Base-by-base conservation (phyloP, 2,888 invertebrate genomes). In the Hemicrepidius hirtus region DNA sequence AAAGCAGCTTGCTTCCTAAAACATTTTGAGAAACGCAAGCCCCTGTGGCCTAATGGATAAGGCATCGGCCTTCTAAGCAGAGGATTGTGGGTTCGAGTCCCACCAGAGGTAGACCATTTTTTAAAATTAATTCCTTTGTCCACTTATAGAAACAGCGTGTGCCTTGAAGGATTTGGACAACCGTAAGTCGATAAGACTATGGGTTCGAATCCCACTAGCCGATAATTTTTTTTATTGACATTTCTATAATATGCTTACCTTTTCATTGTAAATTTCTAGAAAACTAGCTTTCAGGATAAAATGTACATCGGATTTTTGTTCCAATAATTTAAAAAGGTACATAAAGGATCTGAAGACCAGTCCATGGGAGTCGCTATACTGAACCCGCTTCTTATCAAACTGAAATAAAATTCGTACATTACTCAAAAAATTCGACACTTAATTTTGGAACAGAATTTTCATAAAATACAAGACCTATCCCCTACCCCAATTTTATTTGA, bases 231-330 rank as follows among this genome's bases (percentile, higher is more conserved):
- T n/a, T n/a, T n/a, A n/a, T n/a, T 93, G 93, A 49, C 9, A 16
- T 4, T 55, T 44, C 13, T 7, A 1, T 16, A 32, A 62, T 80
- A 46, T 20, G 20, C 85, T 85, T 85, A 97, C 97, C 92, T 98
- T 97, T 88, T 98, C 98, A 85, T 98, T 98, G 86, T 98, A 98
- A 77, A 98, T 97, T 89, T 98, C 98, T 81, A 97, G 88, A 87
- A 97, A 98, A 72, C 97, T 97, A 5, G 97, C 97, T 84, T 95
- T 95, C 64, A 98, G 88, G 68, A 96, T 91, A 84, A 95, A 97
- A 85, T 95, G 92, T 76, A 92, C 91, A 74, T 93, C 93, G 9
- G 93, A 91, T 73, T 92, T 89, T 80, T 93, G 92, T 81, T 93
- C 92, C 75, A 98, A 91, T 80, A 94, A 89, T 81, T 94, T 91